These are phyloP conservation scores for Tillus elongatus DNA, from an alignment of 2,888 invertebrate species.

Conservation along the genomic window DNA sequence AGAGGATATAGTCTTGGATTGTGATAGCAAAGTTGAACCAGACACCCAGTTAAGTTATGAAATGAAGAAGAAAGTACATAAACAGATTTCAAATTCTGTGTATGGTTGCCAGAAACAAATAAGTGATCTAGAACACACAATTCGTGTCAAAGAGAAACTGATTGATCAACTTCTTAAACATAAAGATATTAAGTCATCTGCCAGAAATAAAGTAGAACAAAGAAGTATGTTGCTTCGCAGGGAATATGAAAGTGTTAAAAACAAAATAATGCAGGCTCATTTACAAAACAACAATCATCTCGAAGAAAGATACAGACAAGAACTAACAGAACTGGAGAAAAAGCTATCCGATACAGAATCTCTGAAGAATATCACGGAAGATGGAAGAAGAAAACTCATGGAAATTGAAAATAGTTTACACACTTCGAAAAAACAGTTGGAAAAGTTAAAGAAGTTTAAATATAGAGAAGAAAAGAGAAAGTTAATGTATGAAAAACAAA, in stretches of 20 bases:
- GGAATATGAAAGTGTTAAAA: slow-evolving; percentile 51
- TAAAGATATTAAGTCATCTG: slow-evolving; percentile 48
- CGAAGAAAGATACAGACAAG: slow-evolving; percentile 36
- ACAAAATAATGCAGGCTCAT: slow-evolving; percentile 48
- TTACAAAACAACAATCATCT: slow-evolving; percentile 32
- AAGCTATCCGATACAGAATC: slow-evolving; percentile 40
- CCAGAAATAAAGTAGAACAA: slow-evolving; percentile 53
- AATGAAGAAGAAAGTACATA: slow-evolving; percentile 32
- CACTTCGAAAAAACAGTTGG: slow-evolving; percentile 66
- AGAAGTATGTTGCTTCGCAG: slow-evolving; percentile 52
- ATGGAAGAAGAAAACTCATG: slow-evolving; percentile 56
- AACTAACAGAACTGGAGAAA: slow-evolving; percentile 38
- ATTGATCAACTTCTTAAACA: slow-evolving; percentile 58
- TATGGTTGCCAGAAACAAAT: slow-evolving; percentile 56
- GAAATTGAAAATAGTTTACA: slow-evolving; percentile 65
- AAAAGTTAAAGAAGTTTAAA: slow-evolving; percentile 62
- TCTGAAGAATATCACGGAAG: slow-evolving; percentile 46
- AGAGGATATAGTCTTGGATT: slow-evolving; percentile 23
- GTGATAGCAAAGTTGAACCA: slow-evolving; percentile 18
- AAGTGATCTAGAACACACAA: slow-evolving; percentile 58
- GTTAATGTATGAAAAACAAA: slow-evolving; percentile 57
- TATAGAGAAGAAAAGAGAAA: slow-evolving; percentile 66
- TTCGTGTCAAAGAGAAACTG: slow-evolving; percentile 64
- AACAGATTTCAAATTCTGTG: slow-evolving; percentile 32
- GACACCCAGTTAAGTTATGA: slow-evolving; percentile 25